Base-by-base conservation (phyloP, 2,797 vertebrate genomes). In the Alcedo quadribrachys region DNA sequence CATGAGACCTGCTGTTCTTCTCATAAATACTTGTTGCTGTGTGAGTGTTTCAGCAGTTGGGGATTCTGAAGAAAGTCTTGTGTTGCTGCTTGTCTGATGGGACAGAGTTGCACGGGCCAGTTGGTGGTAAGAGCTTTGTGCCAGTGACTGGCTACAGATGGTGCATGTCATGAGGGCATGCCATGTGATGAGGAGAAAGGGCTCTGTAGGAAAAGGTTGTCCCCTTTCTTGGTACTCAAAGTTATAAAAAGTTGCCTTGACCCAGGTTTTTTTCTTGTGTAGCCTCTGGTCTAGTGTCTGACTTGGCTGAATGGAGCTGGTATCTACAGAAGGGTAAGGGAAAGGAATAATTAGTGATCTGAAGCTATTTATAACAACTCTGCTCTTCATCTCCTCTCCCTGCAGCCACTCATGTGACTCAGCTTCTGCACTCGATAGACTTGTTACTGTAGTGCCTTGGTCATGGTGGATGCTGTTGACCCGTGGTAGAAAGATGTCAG, bases 351-450 rank as follows among this genome's bases (percentile, higher is more conserved):
- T 53, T 53, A 67, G 61, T 1, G 2, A 65, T n/a, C 48, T 71
- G 50, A 71, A 57, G 95, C 70, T 61, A 48, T 27, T 60, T 86
- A 50, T 77, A 53, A 70, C 24, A 67, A 27, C 60, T 75, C 61
- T 51, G 69, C 62, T 83, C 57, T 89, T 51, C 25, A 24, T 77
- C 13, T 62, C 25, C 68, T 57, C 32, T 25, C 67, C 60, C 93
- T 32, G 54, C 54, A 86, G 92, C 85, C 33, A 66, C 21, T 22
- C 95, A 95, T 95, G 93, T 96, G 97, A 97, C 86, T 48, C 19
- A 37, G 51, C 9, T 73, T 40, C n/a, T 57, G 68, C 8, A 3
- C 57, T 43, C 45, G 42, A 91, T 51, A 96, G 90, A 89, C 79
- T 60, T 55, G 33, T 90, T 67, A 67, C 92, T 94, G 93, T 87